These are phyloP conservation scores for Dicaeum eximium DNA, from an alignment of 2,113 vertebrate species.

Conservation along the genomic window DNA sequence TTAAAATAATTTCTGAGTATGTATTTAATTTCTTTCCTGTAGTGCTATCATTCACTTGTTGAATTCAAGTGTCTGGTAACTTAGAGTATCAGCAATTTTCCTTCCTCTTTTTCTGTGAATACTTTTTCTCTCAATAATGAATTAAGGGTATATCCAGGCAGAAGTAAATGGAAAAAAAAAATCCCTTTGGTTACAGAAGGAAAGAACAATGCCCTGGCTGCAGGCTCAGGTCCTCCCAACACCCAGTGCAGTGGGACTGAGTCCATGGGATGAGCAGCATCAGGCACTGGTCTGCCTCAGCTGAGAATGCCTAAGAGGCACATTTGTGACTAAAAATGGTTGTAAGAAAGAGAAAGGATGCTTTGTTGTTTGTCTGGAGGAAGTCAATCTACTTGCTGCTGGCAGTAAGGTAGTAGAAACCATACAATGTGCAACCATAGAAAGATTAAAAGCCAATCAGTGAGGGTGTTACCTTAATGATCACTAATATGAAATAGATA, in stretches of 20 bases:
- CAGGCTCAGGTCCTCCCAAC: not conserved
- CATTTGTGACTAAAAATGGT: not conserved
- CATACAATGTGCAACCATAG: not conserved
- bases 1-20: not conserved
- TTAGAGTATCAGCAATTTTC: not conserved
- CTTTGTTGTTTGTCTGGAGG: not conserved
- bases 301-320: not conserved
- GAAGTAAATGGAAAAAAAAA: not conserved
- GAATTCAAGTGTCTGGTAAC: not conserved
- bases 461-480: not conserved
- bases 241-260: rapidly evolving
- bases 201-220: not conserved
- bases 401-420: not conserved
- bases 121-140: not conserved
- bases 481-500: not conserved
- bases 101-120: not conserved
- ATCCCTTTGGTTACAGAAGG: not conserved
- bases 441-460: not conserved
- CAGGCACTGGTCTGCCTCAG: not conserved
- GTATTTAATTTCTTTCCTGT: not conserved
- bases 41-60: not conserved
- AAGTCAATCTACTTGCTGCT: not conserved
- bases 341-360: not conserved
- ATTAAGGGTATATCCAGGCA: not conserved
- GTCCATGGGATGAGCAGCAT: not conserved